Base-by-base conservation (phyloP, 2,888 invertebrate genomes). In the Yponomeuta malinellus region DNA sequence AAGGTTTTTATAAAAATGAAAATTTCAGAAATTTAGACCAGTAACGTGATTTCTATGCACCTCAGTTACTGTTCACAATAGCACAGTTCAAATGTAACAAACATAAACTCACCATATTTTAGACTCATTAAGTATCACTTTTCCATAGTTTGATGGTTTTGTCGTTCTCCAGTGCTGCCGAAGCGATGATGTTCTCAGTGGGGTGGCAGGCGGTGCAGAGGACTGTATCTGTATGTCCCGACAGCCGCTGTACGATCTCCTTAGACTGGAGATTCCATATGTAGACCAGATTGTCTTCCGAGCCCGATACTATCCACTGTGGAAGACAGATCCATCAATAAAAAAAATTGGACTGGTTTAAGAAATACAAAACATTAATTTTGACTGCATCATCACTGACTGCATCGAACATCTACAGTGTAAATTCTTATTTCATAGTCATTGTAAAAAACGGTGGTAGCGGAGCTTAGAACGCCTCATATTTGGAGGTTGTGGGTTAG, bases 261-360 rank as follows among this genome's bases (percentile, higher is more conserved):
- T 99, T 99, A 15, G 99, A 98, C 86, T 99, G 99, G 75, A 99
- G 94, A 93, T 99, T 99, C 99, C 99, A 99, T 80, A 99, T 98
- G 85, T 99, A 99, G 0, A 99, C 98, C 93, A 98, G 95, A 86
- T 98, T 97, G 89, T 99, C 99, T 91, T 99, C 99, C 5, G 99
- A 99, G n/a, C 99, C 99, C 64, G 98, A 99, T 68, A 99, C 99
- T 84, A 99, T 99, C 99, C 99, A 99, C 97, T 98, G 88, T 29
- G 90, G 89, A 78, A 72, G 52, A 48, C 31, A 67, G 63, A 31
- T 43, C 5, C 71, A 43, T 43, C 43, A 43, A 8, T 43, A 43
- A 43, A 43, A 3, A 43, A 5, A 1, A 43, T 43, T 43, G 43
- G 43, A 43, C 8, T 43, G 6, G 6, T 5, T 8, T 5, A 6